Conservation (phyloP, 2,797 vertebrate genomes). For the Neosilurus mollespiculum region DNA sequence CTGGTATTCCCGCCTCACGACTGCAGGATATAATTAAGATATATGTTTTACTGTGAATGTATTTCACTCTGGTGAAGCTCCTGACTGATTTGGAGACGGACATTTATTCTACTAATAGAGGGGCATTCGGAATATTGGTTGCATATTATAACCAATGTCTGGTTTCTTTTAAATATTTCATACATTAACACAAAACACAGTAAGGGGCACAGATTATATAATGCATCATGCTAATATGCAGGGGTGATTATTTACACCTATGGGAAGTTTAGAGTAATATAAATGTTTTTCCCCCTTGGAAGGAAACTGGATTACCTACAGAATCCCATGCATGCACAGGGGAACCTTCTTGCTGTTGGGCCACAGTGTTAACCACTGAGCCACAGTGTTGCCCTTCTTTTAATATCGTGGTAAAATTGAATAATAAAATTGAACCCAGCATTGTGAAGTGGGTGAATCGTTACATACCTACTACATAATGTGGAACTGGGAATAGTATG, state of each 20-base stretch:
- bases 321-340: too few species aligned
- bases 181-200: not conserved
- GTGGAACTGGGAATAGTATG: not conserved
- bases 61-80: not conserved
- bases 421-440: too few species aligned
- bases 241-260: too few species aligned
- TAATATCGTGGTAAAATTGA: too few species aligned
- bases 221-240: not conserved
- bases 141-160: not conserved
- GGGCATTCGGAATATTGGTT: not conserved
- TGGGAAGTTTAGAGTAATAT: too few species aligned
- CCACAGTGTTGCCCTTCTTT: too few species aligned
- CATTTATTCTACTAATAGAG: not conserved
- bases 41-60: not conserved
- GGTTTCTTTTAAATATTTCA: not conserved
- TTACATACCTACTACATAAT: not conserved
- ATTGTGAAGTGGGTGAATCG: too few species aligned
- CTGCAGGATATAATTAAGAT: not conserved
- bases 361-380: too few species aligned
- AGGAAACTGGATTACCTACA: too few species aligned
- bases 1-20: not conserved
- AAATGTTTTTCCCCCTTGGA: too few species aligned
- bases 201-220: not conserved
- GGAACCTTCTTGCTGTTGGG: too few species aligned
- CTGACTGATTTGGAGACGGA: not conserved